Conservation (phyloP, 2,113 vertebrate genomes). For the Alexandromys fortis region DNA sequence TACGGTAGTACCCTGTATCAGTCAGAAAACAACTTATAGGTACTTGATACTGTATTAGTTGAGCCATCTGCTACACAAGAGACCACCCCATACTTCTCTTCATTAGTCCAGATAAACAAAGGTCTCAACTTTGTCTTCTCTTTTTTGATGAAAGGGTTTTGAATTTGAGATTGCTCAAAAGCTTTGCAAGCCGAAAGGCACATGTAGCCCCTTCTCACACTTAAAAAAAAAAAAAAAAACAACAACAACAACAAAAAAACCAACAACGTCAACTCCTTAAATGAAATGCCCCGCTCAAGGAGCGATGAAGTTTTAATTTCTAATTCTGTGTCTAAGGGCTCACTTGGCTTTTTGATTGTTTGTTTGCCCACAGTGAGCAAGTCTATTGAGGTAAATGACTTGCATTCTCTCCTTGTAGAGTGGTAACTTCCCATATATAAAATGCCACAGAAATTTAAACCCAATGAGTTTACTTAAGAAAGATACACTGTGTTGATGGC, state of each 20-base stretch:
- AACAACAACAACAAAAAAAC: neutral
- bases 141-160: conserved; percentile 24
- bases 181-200: neutral
- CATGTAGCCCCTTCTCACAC: neutral
- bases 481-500: neutral
- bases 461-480: conserved; percentile 30
- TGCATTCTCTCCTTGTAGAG: neutral
- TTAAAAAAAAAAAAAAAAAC: neutral
- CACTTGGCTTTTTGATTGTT: neutral
- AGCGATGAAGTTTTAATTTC: neutral
- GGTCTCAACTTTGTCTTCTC: neutral
- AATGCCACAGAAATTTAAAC: neutral
- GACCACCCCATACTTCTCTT: neutral
- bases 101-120: neutral
- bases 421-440: neutral
- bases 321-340: conserved; percentile 8
- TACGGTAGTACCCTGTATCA: neutral
- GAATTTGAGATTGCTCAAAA: conserved; percentile 42
- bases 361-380: neutral
- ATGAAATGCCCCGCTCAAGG: neutral
- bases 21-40: neutral
- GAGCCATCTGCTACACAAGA: neutral
- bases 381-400: neutral
- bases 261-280: neutral
- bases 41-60: neutral